Percentiles rank a stretch among this genome's conserved stretches.
phyloP scores from a whole-genome alignment of 2,797 vertebrate genomes.

The Galaxias olidus region DNA sequence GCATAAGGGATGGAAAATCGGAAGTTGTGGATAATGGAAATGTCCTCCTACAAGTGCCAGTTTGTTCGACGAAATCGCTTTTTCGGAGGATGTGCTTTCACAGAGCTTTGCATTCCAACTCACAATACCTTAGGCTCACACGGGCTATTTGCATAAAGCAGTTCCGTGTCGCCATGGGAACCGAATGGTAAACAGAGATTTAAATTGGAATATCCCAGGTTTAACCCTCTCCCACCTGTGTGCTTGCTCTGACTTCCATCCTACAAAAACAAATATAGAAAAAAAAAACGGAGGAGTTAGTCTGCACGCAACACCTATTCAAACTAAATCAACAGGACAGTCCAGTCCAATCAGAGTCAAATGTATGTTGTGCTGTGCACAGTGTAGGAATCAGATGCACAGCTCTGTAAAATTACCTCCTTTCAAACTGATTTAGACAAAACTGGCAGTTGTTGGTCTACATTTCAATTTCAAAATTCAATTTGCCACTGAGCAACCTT shows the following conservation, averaged over 20 bases:
- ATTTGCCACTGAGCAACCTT: no score
- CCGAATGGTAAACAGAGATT: background rate
- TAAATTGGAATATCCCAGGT: background rate
- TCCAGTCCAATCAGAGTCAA: background rate
- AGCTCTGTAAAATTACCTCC: no score
- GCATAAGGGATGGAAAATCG: background rate
- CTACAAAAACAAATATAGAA: background rate
- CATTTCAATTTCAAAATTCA: no score
- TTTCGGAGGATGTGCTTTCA: constrained; percentile 4
- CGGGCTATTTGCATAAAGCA: background rate
- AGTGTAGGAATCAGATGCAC: no score
- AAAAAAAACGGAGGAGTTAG: background rate
- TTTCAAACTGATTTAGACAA: no score
- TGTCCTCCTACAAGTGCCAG: background rate
- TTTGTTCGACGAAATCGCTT: background rate
- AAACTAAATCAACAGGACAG: background rate
- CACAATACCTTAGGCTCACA: background rate
- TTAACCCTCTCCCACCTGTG: background rate
- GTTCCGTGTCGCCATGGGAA: background rate
- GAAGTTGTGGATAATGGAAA: constrained; percentile 6
- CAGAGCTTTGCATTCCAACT: constrained; percentile 3
- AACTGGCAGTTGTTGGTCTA: no score
- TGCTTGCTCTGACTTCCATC: background rate
- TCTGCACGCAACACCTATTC: background rate
- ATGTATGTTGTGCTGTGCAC: background rate